Conservation (phyloP, 37 sponge, comb jelly and placozoan species). For the Beroe ovata region DNA sequence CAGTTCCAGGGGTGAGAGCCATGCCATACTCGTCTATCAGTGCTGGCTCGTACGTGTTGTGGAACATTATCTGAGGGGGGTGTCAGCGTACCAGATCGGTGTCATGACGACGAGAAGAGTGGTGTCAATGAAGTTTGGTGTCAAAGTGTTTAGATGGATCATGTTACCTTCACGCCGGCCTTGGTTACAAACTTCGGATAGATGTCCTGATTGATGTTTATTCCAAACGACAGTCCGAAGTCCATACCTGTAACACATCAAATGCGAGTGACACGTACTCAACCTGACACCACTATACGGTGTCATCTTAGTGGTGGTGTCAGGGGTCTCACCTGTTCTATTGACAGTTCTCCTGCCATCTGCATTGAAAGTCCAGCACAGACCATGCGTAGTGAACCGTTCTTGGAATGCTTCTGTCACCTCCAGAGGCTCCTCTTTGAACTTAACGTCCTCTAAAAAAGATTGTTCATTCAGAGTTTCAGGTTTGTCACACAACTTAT, state of each 20-base stretch:
- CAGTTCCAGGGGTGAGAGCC: slow-evolving; percentile 34
- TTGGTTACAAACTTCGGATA: slow-evolving; percentile 33
- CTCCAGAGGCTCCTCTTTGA: neutral
- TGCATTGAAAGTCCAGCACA: slow-evolving; percentile 40
- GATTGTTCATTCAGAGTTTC: too few species aligned
- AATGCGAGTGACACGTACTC: too few species aligned
- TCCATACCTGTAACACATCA: slow-evolving; percentile 43
- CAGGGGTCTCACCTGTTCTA: slow-evolving; percentile 4
- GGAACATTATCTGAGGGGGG: slow-evolving; percentile 56
- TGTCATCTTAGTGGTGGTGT: too few species aligned
- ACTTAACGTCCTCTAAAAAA: neutral
- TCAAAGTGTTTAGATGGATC: too few species aligned
- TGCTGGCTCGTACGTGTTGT: slow-evolving; percentile 44
- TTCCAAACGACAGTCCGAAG: slow-evolving; percentile 1
- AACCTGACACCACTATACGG: too few species aligned
- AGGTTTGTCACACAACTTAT: too few species aligned
- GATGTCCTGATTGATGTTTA: slow-evolving; percentile 13
- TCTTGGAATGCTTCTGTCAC: neutral
- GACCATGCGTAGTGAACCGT: slow-evolving; percentile 33
- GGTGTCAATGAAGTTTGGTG: too few species aligned
- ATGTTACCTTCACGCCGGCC: slow-evolving; percentile 11
- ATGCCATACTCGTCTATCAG: slow-evolving; percentile 34
- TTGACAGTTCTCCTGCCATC: slow-evolving; percentile 4
- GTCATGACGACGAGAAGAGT: too few species aligned
- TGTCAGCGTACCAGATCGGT: too few species aligned